A percentile compares a stretch with the other conserved stretches of the same genome.
Evolutionary conservation across 2,113 vertebrate species (phyloP).

Genomic region (Notothenia rossii): DNA sequence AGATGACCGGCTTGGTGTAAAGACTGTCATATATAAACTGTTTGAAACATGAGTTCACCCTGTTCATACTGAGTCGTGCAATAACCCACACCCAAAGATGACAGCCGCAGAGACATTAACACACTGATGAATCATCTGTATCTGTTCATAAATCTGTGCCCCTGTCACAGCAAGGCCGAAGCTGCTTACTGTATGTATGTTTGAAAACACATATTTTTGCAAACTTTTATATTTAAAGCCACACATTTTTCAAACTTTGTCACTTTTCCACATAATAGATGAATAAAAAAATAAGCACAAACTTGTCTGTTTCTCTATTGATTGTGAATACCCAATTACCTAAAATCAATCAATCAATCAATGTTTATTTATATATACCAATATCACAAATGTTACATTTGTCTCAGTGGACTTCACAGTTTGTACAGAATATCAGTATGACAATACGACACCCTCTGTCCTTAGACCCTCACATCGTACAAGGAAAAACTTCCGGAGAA

Average conservation of each 20-base stretch:
- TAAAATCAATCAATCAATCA: not conserved
- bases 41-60: conserved; percentile 23
- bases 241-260: conserved; percentile 70
- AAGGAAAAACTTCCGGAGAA: no score
- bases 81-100: conserved; percentile 77
- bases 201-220: conserved; percentile 73
- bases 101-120: conserved; percentile 14
- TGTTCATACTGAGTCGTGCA: conserved; percentile 67
- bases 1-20: conserved; percentile 93
- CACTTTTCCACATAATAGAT: conserved; percentile 77
- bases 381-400: no score
- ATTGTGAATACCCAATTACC: not conserved
- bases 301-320: conserved; percentile 15
- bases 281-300: conserved; percentile 63
- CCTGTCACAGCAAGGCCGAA: conserved; percentile 2
- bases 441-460: no score
- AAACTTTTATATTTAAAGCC: conserved; percentile 79
- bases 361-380: no score
- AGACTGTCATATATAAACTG: conserved; percentile 35
- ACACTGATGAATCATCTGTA: conserved; percentile 12
- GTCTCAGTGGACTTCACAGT: no score
- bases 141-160: conserved; percentile 18
- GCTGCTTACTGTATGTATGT: conserved; percentile 40
- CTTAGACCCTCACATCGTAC: no score
- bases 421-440: no score